Base-by-base conservation (phyloP, 2,113 vertebrate species). In the Cichladusa arquata region DNA sequence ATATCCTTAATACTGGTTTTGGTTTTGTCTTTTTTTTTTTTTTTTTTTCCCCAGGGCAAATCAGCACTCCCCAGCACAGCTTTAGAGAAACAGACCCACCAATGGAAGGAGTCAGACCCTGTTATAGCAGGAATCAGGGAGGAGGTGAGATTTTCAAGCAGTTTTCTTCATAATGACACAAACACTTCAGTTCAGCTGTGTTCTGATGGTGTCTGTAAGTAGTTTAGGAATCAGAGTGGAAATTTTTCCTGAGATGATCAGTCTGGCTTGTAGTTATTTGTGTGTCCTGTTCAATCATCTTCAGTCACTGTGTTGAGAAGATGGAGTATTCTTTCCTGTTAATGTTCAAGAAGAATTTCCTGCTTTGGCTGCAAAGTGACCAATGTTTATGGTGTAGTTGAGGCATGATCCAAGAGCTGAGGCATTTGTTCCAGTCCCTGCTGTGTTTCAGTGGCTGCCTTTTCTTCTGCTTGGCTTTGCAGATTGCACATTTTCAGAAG, bases 401-500 rank as follows among this genome's bases (percentile, higher is more conserved):
- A 72, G 69, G 51, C 40, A 10, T n/a, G 23, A 36, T 33, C 38
- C 13, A 19, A 61, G 33, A 78, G 48, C 81, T 34, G n/a, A 2
- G 12, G 8, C 16, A 3, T 38, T 79, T 62, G 20, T 93, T 80
- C 38, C 66, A 87, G 51, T 31, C 42, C 20, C 22, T 45, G 22
- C 67, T 24, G 0, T 53, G 45, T 83, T 62, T 16, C 57, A 65
- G 18, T 33, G 36, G 23, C 23, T 57, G 34, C 31, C 8, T n/a
- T 73, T 69, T 72, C 40, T 69, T 24, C 28, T 1, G 0, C 24
- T 83, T 95, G 36, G 50, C 81, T 72, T 38, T 34, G 25, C 92
- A 99, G 99, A 99, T 99, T 18, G 97, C 98, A 9, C 99, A 99
- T 94, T 99, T 99, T 88, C 98, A 99, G 93, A 99, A 99, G 96